Conservation (phyloP, 2,888 invertebrate species). For the Ormyrus rosae region DNA sequence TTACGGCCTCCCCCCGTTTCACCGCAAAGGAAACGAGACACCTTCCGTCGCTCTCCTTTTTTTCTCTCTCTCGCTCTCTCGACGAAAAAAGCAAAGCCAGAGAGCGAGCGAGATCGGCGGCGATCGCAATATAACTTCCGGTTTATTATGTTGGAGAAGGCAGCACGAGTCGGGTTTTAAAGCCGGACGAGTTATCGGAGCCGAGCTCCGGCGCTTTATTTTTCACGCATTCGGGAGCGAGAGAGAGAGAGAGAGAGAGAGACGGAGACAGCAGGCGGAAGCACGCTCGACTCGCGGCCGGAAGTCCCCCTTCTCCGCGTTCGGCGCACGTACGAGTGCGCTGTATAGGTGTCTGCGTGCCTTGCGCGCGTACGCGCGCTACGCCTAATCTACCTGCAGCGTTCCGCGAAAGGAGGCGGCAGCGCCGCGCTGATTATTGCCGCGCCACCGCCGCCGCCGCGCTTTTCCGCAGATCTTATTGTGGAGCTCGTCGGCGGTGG, state of each 20-base stretch:
- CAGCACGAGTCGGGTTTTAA: slow-evolving; percentile 33
- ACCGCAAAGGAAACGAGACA: background rate
- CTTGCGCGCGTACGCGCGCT: no score
- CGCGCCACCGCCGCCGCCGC: no score
- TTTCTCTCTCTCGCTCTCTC: no score
- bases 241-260: slow-evolving; percentile 27
- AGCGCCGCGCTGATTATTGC: no score
- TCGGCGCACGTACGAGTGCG: no score
- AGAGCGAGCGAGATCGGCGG: slow-evolving; percentile 17
- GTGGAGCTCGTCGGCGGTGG: slow-evolving; percentile 1
- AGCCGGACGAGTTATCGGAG: slow-evolving; percentile 66
- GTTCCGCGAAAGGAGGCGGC: no score
- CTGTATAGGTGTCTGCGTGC: no score
- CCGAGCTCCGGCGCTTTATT: slow-evolving; percentile 72
- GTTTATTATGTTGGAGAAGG: slow-evolving; percentile 44
- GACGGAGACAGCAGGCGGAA: slow-evolving; percentile 61
- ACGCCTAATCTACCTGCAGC: no score
- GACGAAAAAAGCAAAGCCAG: background rate
- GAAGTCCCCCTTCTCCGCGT: slow-evolving; percentile 17
- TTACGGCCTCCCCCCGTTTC: background rate
- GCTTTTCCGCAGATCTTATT: slow-evolving; percentile 40
- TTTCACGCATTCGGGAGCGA: slow-evolving; percentile 52
- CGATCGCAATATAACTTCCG: slow-evolving; percentile 39
- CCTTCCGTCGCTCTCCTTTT: no score
- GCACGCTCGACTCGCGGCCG: slow-evolving; percentile 62